Base-by-base conservation (phyloP, 2,113 vertebrate species). In the Pseudopodoces humilis region DNA sequence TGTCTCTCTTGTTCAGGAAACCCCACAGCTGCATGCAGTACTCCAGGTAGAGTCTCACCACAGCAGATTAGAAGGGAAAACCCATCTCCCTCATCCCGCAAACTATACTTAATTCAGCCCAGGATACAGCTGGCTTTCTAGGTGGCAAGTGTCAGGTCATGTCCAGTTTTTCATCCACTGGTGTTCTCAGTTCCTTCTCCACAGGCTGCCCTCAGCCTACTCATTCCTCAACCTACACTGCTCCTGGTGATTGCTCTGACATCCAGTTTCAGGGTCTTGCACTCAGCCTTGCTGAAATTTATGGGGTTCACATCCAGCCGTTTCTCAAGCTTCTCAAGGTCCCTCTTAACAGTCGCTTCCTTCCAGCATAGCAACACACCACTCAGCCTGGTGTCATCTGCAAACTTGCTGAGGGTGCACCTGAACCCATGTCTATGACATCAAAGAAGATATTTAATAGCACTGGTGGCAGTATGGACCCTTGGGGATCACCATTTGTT, bases 271-370 rank as follows among this genome's bases (percentile, higher is more conserved):
- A 49, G n/a, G 12, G 27, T 17, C 46, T 49, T 62, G 41, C 28
- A 56, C 53, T 62, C 6, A 2, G 31, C 28, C 59, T 63, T 37
- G 18, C 21, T 83, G 43, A 33, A 63, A 19, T 72, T 52, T 18
- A 3, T 46, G 46, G 23, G 18, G 2, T 56, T 52, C 31, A 20
- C 16, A 30, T 6, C 0, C 1, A 7, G 35, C 23, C 33, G 8
- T 31, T 63, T 55, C 43, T 86, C 27, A 35, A 23, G 20, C 7
- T 30, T n/a, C 28, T 41, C 4, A 1, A 65, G 33, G 8, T 35
- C 15, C 37, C 59, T 17, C 47, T 27, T 47, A 28, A 17, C 7
- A 27, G 13, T n/a, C 8, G 28, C 53, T 60, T 64, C 14, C 41
- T 25, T 55, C 28, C 21, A 55, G 28, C 10, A 3, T 3, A 30